Conservation (phyloP, 37 sponge, comb jelly and placozoan species). For the Agelas oroides region DNA sequence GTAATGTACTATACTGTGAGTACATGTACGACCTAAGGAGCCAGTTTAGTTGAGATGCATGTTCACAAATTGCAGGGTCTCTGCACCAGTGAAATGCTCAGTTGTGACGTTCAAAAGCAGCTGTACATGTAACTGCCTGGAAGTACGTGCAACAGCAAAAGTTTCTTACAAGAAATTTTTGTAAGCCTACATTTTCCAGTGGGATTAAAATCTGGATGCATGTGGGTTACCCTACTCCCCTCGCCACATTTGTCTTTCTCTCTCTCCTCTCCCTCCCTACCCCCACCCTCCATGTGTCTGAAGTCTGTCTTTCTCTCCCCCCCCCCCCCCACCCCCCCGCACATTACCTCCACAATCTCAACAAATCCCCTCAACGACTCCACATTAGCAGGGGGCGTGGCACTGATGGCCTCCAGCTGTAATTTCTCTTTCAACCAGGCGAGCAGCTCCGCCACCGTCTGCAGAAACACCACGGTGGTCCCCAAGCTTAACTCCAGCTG, state of each 20-base stretch:
- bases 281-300: too few relatives aligned
- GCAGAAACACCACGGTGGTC: not conserved
- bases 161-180: too few relatives aligned
- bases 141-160: too few relatives aligned
- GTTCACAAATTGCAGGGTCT: too few relatives aligned
- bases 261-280: not conserved
- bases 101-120: too few relatives aligned
- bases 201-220: too few relatives aligned
- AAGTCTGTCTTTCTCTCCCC: not conserved
- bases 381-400: conserved; percentile 30
- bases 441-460: not conserved
- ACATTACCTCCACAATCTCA: conserved; percentile 10
- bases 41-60: too few relatives aligned
- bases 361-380: conserved; percentile 3
- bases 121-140: too few relatives aligned
- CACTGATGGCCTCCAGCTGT: conserved; percentile 1
- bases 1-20: too few relatives aligned
- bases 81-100: not conserved
- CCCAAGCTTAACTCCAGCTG: conserved; percentile 32
- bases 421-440: conserved; percentile 39
- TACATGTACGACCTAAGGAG: too few relatives aligned
- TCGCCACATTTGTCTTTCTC: not conserved
- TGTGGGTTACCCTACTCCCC: too few relatives aligned
- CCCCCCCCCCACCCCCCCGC: not conserved
- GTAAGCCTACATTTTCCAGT: too few relatives aligned